Evolutionary conservation across 2,888 invertebrate species (phyloP).

Genomic region (Ceramica pisi): DNA sequence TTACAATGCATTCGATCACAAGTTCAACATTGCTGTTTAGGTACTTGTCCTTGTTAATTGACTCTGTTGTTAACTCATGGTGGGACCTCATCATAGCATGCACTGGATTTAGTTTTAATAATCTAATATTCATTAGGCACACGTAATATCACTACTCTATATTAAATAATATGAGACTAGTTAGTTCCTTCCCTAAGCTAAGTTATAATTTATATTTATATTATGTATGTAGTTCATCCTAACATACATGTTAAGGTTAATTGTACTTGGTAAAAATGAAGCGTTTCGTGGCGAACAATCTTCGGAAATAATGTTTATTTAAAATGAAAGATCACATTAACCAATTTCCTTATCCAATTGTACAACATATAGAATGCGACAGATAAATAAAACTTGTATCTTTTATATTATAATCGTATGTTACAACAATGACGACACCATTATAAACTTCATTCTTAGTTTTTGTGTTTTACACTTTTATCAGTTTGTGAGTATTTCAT

Average conservation of each 20-base stretch:
- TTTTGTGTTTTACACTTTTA: slow-evolving; percentile 69
- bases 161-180: slow-evolving; percentile 90
- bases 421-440: slow-evolving; percentile 55
- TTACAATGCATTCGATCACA: slow-evolving; percentile 58
- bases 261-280: slow-evolving; percentile 89
- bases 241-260: slow-evolving; percentile 80
- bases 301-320: slow-evolving; percentile 72
- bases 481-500: slow-evolving; percentile 64
- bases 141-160: slow-evolving; percentile 87
- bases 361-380: slow-evolving; percentile 56
- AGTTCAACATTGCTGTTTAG: slow-evolving; percentile 31
- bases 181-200: slow-evolving; percentile 88
- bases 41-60: slow-evolving; percentile 59
- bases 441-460: slow-evolving; percentile 30
- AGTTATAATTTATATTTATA: slow-evolving; percentile 82
- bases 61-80: slow-evolving; percentile 53
- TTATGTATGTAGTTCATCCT: slow-evolving; percentile 73
- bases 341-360: slow-evolving; percentile 52
- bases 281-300: slow-evolving; percentile 81
- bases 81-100: slow-evolving; percentile 61
- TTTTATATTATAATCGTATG: slow-evolving; percentile 55
- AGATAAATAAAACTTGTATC: slow-evolving; percentile 59
- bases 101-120: slow-evolving; percentile 71
- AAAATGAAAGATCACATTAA: slow-evolving; percentile 55
- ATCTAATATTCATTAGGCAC: slow-evolving; percentile 85